These are phyloP conservation scores for Lepilemur ruficaudatus DNA, from an alignment of 2,797 vertebrate genomes.

Conservation along the genomic window DNA sequence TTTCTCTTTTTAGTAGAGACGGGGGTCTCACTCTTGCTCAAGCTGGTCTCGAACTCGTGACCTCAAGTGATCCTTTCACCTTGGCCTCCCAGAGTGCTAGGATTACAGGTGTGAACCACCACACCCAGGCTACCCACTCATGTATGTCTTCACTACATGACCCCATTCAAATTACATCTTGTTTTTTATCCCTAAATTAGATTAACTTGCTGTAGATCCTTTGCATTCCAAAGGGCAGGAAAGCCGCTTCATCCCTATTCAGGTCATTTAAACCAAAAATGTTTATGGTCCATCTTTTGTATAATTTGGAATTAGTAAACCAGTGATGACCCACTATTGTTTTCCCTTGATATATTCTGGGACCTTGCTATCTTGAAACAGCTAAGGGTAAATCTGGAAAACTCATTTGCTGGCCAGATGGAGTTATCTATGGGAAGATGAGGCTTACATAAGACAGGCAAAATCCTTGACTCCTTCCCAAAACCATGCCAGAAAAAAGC, in stretches of 20 bases:
- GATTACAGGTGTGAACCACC: too few relatives aligned
- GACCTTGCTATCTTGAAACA: conserved; percentile 27
- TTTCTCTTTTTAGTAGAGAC: too few relatives aligned
- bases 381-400: conserved; percentile 42
- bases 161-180: background rate
- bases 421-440: background rate
- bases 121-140: background rate
- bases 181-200: background rate
- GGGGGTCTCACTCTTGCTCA: too few relatives aligned
- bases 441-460: background rate
- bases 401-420: background rate
- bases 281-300: background rate
- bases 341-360: background rate
- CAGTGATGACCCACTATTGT: background rate
- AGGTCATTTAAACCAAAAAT: conserved; percentile 29
- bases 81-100: too few relatives aligned
- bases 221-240: background rate
- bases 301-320: background rate
- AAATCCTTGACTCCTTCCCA: conserved; percentile 31
- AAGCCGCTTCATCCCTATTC: background rate
- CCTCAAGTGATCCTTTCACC: too few relatives aligned
- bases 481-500: conserved; percentile 15
- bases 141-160: background rate
- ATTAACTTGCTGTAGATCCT: background rate
- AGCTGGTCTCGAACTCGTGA: too few relatives aligned